phyloP scores from a whole-genome alignment of 2,113 vertebrate species.

The Choloepus hoffmanni region DNA sequence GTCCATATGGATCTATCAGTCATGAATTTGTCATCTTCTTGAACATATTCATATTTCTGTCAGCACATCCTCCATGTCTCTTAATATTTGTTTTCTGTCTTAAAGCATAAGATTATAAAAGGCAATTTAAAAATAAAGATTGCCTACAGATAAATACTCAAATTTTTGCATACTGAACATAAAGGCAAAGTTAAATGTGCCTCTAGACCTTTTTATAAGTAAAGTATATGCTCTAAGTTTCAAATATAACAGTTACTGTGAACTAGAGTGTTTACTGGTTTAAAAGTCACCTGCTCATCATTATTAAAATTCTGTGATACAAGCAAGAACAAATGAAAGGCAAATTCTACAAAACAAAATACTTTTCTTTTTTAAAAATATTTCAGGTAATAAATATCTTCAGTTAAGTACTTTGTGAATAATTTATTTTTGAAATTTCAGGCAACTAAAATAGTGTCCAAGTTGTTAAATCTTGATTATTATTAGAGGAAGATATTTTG shows the following conservation, averaged over 20 bases:
- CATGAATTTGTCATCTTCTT: background rate
- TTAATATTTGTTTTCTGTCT: background rate
- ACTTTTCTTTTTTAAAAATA: background rate
- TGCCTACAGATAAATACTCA: background rate
- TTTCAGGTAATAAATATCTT: background rate
- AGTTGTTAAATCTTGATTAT: background rate
- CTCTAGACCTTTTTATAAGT: background rate
- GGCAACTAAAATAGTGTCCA: background rate
- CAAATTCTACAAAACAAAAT: background rate
- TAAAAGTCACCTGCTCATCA: background rate
- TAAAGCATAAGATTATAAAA: background rate
- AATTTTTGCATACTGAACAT: background rate
- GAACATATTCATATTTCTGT: background rate
- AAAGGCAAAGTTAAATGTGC: conserved; percentile 12
- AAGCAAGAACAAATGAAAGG: background rate
- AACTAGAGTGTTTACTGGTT: background rate
- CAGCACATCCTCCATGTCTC: background rate
- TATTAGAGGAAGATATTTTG: background rate
- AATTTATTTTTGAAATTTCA: conserved; percentile 26
- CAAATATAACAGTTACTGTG: background rate
- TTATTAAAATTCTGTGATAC: background rate
- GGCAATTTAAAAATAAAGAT: background rate
- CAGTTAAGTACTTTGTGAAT: background rate
- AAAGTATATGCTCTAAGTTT: background rate
- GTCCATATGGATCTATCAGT: background rate